Conservation (phyloP, 2,113 vertebrate genomes). For the Mastomys natalensis region DNA sequence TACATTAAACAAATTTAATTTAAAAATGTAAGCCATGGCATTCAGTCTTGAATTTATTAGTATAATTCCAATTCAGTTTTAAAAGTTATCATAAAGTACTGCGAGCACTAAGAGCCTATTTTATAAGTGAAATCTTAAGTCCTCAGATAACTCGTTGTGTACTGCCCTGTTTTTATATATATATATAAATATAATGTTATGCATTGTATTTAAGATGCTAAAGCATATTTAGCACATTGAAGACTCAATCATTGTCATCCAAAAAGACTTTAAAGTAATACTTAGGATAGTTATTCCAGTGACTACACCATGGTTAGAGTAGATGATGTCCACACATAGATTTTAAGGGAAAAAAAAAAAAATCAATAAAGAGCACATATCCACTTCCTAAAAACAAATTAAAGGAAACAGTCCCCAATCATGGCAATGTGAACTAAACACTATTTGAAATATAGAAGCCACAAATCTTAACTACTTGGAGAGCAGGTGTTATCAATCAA, state of each 20-base stretch:
- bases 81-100: neutral
- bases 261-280: constrained; percentile 25
- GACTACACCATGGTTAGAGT: neutral
- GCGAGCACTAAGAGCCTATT: neutral
- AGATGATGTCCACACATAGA: neutral
- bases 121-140: constrained; percentile 46
- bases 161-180: neutral
- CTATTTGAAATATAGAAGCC: constrained; percentile 7
- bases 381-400: constrained; percentile 39
- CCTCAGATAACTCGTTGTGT: neutral
- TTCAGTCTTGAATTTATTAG: constrained; percentile 50
- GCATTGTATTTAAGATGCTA: neutral
- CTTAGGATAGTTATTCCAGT: neutral
- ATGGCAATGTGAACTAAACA: neutral
- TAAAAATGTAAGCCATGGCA: constrained; percentile 52
- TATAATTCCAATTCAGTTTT: constrained; percentile 44
- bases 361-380: neutral
- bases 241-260: neutral
- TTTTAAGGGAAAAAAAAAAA: neutral
- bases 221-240: neutral
- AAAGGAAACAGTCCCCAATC: neutral
- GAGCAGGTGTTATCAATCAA: neutral
- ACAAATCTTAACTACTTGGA: neutral
- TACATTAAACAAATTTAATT: constrained; percentile 61
- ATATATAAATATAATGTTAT: neutral